phyloP scores from a whole-genome alignment of 1,140 invertebrate species.

The Coptotermes formosanus region DNA sequence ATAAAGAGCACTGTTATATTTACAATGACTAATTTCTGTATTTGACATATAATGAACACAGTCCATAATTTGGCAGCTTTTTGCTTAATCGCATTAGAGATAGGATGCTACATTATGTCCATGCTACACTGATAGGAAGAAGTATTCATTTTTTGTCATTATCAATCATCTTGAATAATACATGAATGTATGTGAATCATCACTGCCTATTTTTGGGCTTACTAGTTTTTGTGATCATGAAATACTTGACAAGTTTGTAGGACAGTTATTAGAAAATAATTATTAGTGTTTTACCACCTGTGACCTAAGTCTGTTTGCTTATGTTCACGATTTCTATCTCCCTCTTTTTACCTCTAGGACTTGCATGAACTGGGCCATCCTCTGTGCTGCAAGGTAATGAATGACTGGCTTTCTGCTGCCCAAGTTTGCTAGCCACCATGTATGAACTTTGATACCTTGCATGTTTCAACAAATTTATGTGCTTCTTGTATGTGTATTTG shows the following conservation, averaged over 20 bases:
- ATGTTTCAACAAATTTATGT: neutral
- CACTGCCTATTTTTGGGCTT: neutral
- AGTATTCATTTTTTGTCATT: neutral
- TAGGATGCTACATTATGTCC: neutral
- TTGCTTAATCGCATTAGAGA: neutral
- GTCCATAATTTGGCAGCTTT: neutral
- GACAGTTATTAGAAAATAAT: neutral
- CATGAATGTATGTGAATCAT: too few species aligned
- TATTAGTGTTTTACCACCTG: neutral
- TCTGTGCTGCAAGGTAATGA: slow-evolving; percentile 26
- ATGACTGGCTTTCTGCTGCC: slow-evolving; percentile 23
- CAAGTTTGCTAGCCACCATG: neutral
- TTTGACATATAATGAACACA: too few species aligned
- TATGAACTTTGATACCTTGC: neutral
- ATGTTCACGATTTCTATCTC: slow-evolving; percentile 20
- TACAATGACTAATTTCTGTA: too few species aligned
- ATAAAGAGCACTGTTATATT: too few species aligned
- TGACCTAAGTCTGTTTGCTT: slow-evolving; percentile 15
- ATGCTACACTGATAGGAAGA: neutral
- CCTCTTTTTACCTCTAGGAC: slow-evolving; percentile 24
- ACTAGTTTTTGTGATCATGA: neutral
- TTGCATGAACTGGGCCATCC: slow-evolving; percentile 28
- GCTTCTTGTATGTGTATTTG: neutral
- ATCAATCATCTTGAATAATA: too few species aligned
- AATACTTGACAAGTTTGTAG: too few species aligned